Evolutionary conservation across 1,140 invertebrate species (phyloP), one percentile per base, ranked within the genome.

Genomic region (Diorhabda carinulata): DNA sequence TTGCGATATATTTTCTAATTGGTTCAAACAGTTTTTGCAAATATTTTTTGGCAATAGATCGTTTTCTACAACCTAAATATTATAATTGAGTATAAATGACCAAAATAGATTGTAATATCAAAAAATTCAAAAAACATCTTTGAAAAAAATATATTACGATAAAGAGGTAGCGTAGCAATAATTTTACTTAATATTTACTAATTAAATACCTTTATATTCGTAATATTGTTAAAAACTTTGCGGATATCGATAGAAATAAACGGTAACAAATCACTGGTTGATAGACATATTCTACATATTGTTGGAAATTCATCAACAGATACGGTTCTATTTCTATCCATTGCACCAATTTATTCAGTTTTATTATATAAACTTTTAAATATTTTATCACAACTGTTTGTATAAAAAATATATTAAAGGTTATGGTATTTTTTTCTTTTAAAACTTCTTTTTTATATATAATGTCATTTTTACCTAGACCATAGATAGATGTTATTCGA

Each of bases 201-300:
- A 10, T 25, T 4, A n/a, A 3, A 42, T 65, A 67, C 65, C 65
- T 67, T 7, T n/a, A 67, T 67, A 25, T 67, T 60, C 2, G 65
- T 67, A 42, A 67, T 43, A 44, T 59, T 60, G 7, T 59, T 44
- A 52, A 60, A 67, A 57, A 67, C 25, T 44, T 67, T 43, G 10
- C 40, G 4, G 8, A 45, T 5, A 5, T 60, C 58, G 5, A 44
- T 9, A 47, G 57, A n/a, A 10, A 43, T 60, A 2, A 67, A 43
- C n/a, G 57, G 8, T 47, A 60, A 61, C 25, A 47, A 60, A 59
- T 59, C 43, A 6, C 60, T 47, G 41, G 65, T n/a, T 43, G n/a
- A 44, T n/a, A 67, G 43, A 67, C 65, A 67, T 6, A 67, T 41
- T 40, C 65, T 42, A 41, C 65, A 67, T 42, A 67, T 59, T 43